Conservation (phyloP, 30 jellyfish, hydroid and myxozoan species). For the Clytia hemisphaerica region DNA sequence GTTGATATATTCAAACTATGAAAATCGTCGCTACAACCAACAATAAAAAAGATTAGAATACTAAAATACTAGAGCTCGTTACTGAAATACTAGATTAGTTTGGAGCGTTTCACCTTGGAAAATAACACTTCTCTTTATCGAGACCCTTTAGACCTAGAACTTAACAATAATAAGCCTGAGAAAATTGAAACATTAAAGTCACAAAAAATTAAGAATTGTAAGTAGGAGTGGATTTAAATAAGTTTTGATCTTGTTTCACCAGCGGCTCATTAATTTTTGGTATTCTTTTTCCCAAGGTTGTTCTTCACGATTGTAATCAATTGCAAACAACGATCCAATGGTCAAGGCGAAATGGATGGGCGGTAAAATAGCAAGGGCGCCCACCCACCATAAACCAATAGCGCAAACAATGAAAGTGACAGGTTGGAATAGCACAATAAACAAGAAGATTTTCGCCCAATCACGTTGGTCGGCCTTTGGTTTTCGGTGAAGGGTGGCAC, state of each 20-base stretch:
- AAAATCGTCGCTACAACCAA: too few relatives aligned
- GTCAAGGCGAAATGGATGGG: slow-evolving; percentile 80
- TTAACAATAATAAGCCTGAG: too few relatives aligned
- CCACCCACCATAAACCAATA: slow-evolving; percentile 88
- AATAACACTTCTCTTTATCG: too few relatives aligned
- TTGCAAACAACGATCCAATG: slow-evolving; percentile 67
- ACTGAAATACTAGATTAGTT: too few relatives aligned
- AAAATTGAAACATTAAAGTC: too few relatives aligned
- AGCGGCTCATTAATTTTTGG: slow-evolving; percentile 12
- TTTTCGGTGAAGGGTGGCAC: slow-evolving; percentile 70
- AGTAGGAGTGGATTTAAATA: background rate
- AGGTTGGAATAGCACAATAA: slow-evolving; percentile 76
- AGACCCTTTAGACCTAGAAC: too few relatives aligned
- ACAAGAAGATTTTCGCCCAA: slow-evolving; percentile 85
- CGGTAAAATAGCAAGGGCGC: slow-evolving; percentile 84
- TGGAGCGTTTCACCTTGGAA: too few relatives aligned
- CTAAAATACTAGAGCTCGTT: too few relatives aligned
- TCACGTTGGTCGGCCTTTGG: slow-evolving; percentile 62
- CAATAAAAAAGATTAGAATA: too few relatives aligned
- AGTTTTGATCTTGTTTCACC: slow-evolving; percentile 10
- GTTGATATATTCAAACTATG: too few relatives aligned
- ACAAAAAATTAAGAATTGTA: background rate
- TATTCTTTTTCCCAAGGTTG: slow-evolving; percentile 90
- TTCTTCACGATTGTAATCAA: slow-evolving; percentile 81
- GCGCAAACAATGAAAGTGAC: slow-evolving; percentile 77